Evolutionary conservation across 2,797 vertebrate genomes (phyloP).

Genomic region (Pseudochirops cupreus): DNA sequence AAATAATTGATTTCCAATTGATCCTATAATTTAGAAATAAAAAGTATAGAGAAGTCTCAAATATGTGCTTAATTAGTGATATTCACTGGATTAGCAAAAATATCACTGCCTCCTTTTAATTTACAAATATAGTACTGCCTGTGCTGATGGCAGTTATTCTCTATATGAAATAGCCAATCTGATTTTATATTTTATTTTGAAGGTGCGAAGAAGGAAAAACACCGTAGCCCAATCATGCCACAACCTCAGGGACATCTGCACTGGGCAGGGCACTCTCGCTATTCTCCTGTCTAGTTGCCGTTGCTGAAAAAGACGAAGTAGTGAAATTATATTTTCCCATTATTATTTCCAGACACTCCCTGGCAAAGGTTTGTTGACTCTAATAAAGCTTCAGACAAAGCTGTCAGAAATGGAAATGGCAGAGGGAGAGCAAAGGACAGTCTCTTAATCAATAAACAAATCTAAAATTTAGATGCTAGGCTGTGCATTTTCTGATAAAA

Average conservation of each 20-base stretch:
- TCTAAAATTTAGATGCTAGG: conserved; percentile 75
- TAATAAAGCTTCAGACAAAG: conserved; percentile 90
- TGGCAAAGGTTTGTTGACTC: conserved; percentile 89
- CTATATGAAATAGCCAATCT: conserved; percentile 79
- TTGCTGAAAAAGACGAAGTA: conserved; percentile 86
- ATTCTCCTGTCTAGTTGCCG: conserved; percentile 85
- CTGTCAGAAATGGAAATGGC: conserved; percentile 88
- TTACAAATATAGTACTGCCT: conserved; percentile 50
- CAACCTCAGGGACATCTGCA: conserved; percentile 85
- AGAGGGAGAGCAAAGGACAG: conserved; percentile 82
- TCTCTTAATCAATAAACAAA: conserved; percentile 82
- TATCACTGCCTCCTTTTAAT: conserved; percentile 56
- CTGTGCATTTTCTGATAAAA: conserved; percentile 81
- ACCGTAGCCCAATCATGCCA: conserved; percentile 84
- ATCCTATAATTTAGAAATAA: conserved; percentile 29
- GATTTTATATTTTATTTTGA: conserved; percentile 79
- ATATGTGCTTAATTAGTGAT: conserved; percentile 65
- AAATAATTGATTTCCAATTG: not conserved
- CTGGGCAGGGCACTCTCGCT: conserved; percentile 85
- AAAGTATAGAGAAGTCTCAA: conserved; percentile 12
- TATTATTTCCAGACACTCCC: conserved; percentile 90
- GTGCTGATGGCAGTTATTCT: conserved; percentile 73
- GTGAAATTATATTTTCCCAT: conserved; percentile 89
- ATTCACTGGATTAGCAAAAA: conserved; percentile 67
- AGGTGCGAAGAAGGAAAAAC: conserved; percentile 80